phyloP scores from a whole-genome alignment of 2,888 invertebrate species.

The Ectropis crepuscularia region DNA sequence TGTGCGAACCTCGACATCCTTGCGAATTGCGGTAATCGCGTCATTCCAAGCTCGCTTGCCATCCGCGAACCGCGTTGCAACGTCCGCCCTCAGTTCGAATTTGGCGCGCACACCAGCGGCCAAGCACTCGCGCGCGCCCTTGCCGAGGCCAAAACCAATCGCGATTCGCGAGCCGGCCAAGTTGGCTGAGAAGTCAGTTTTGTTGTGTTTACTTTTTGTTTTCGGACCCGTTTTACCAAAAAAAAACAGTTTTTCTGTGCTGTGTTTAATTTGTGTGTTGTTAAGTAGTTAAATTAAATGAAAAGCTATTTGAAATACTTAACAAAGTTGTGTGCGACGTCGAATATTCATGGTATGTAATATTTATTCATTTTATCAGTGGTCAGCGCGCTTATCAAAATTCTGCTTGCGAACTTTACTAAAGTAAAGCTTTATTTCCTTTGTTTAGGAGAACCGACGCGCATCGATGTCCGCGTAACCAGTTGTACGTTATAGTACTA shows the following conservation, averaged over 20 bases:
- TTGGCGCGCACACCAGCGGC: conserved; percentile 70
- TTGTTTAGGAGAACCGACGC: conserved; percentile 77
- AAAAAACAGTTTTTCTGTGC: conserved; percentile 27
- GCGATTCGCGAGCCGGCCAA: conserved; percentile 31
- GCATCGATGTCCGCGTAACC: conserved; percentile 62
- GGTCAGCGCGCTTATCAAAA: conserved; percentile 59
- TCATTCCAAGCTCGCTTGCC: conserved; percentile 31
- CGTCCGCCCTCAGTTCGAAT: conserved; percentile 67
- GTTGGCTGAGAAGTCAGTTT: conserved; percentile 51
- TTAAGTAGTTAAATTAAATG: conserved; percentile 10
- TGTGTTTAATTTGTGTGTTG: conserved; percentile 17
- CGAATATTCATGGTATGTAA: conserved; percentile 46
- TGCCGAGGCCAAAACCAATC: conserved; percentile 45
- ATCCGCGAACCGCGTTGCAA: conserved; percentile 44
- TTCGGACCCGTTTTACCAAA: conserved; percentile 49
- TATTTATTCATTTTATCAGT: conserved; percentile 62
- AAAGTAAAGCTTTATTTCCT: conserved; percentile 69
- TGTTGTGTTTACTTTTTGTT: conserved; percentile 60
- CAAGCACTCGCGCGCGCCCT: conserved; percentile 60
- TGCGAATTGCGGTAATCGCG: conserved; percentile 34
- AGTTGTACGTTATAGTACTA: conserved; percentile 53
- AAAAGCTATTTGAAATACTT: background rate
- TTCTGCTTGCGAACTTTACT: conserved; percentile 66
- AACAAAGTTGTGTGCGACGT: conserved; percentile 8
- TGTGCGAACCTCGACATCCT: conserved; percentile 26